These are phyloP conservation scores for Caenorhabditis macrosperma DNA, from an alignment of 2,888 invertebrate species.

Conservation along the genomic window DNA sequence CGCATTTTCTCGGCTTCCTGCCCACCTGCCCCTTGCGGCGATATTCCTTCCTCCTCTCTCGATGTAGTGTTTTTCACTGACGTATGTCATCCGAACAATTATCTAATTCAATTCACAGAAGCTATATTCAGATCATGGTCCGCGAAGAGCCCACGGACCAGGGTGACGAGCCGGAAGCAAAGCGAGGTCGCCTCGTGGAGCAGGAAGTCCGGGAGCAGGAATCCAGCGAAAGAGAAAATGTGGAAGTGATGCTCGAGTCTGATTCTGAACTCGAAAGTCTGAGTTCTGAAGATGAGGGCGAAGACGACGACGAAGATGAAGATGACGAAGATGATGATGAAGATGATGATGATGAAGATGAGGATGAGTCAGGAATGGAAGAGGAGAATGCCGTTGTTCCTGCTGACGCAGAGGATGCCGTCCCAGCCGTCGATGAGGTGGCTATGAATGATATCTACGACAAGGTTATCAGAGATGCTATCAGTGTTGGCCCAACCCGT, in stretches of 20 bases:
- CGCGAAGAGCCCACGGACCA: slow-evolving; percentile 6
- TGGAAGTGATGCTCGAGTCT: not conserved
- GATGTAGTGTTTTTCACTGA: not conserved
- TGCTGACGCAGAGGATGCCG: not conserved
- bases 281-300: not conserved
- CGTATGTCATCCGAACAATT: not conserved
- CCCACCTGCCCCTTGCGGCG: not conserved
- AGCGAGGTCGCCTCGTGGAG: not conserved
- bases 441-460: not conserved
- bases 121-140: not conserved
- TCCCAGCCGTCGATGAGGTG: not conserved
- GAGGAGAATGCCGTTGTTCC: not conserved
- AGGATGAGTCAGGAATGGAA: not conserved
- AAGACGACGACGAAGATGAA: not conserved
- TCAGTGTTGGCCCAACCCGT: not conserved
- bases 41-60: not conserved
- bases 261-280: not conserved
- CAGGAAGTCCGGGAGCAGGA: not conserved
- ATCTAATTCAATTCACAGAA: not conserved
- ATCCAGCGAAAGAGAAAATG: not conserved
- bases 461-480: not conserved
- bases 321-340: not conserved
- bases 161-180: not conserved
- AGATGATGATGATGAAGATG: not conserved
- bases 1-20: slow-evolving; percentile 9